These are phyloP conservation scores for Silurus asotus DNA, from an alignment of 2,113 vertebrate species.

Conservation along the genomic window DNA sequence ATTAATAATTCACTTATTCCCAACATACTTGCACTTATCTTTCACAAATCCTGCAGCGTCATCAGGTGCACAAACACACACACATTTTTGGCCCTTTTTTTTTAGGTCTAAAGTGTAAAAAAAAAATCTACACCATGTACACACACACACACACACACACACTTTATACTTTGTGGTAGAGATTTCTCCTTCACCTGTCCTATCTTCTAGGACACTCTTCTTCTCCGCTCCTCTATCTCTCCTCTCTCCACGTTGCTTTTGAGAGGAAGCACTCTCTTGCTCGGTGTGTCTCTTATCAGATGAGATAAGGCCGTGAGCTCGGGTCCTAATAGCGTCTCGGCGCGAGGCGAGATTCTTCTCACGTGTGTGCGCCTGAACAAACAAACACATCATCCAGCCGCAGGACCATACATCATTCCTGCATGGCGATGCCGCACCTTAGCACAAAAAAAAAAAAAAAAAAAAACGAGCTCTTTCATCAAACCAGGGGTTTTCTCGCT, in stretches of 20 bases:
- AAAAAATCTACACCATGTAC: background rate
- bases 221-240: slow-evolving; percentile 34
- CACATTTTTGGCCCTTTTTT: background rate
- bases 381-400: slow-evolving; percentile 50
- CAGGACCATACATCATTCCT: slow-evolving; percentile 57
- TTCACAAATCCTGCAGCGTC: slow-evolving; percentile 26
- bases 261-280: slow-evolving; percentile 49
- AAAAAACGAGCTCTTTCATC: slow-evolving; percentile 27
- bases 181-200: slow-evolving; percentile 33
- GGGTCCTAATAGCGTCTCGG: slow-evolving; percentile 54
- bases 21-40: slow-evolving; percentile 32
- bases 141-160: background rate
- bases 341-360: slow-evolving; percentile 51
- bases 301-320: slow-evolving; percentile 55
- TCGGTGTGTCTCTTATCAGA: slow-evolving; percentile 56
- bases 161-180: background rate
- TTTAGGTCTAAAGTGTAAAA: background rate
- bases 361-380: slow-evolving; percentile 50
- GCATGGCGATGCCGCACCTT: slow-evolving; percentile 27
- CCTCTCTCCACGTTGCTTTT: slow-evolving; percentile 34
- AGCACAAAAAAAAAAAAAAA: slow-evolving; percentile 6
- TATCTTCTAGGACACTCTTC: slow-evolving; percentile 19
- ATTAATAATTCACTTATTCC: slow-evolving; percentile 51
- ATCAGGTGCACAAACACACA: background rate
- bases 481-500: slow-evolving; percentile 1